A percentile compares a stretch with the other conserved stretches of the same genome.
phyloP scores from a whole-genome alignment of 1,140 invertebrate genomes.

The Drosophila aff. region DNA sequence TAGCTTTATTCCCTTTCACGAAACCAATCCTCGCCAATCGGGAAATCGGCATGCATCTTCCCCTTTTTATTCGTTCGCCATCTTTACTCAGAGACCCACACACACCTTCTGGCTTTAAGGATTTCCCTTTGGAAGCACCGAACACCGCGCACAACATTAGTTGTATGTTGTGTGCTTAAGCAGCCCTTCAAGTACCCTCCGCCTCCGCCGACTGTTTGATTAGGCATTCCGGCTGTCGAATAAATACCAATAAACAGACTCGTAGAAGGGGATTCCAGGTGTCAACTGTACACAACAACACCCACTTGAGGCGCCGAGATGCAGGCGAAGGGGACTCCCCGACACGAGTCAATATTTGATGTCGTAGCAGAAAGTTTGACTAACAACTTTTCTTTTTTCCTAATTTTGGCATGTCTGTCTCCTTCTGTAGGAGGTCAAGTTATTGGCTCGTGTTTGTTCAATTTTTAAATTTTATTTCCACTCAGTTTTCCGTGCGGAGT shows the following conservation, averaged over 20 bases:
- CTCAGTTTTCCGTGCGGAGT: slow-evolving; percentile 30
- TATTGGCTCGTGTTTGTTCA: slow-evolving; percentile 58
- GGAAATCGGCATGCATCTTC: not conserved
- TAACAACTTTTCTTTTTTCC: slow-evolving; percentile 61
- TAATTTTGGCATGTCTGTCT: slow-evolving; percentile 32
- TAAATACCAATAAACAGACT: slow-evolving; percentile 75
- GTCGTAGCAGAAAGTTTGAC: slow-evolving; percentile 66
- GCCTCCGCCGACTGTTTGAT: slow-evolving; percentile 62
- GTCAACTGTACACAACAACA: slow-evolving; percentile 79
- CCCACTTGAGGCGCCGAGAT: slow-evolving; percentile 49
- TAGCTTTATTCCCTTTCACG: not conserved
- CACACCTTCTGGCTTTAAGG: slow-evolving; percentile 27
- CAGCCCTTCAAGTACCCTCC: slow-evolving; percentile 48
- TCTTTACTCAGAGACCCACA: slow-evolving; percentile 6
- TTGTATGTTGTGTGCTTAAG: slow-evolving; percentile 35
- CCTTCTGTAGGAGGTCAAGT: slow-evolving; percentile 52
- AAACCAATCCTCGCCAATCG: slow-evolving; percentile 1
- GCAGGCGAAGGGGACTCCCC: not conserved
- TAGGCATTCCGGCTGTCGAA: slow-evolving; percentile 75
- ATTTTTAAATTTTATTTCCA: slow-evolving; percentile 59
- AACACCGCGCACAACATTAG: slow-evolving; percentile 50
- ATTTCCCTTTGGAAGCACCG: slow-evolving; percentile 1
- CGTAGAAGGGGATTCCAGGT: slow-evolving; percentile 51
- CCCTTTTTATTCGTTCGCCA: not conserved
- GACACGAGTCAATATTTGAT: slow-evolving; percentile 76